Percentiles rank a stretch among this genome's conserved stretches.
These are phyloP conservation scores for Corythornis vintsioides DNA, from an alignment of 2,113 vertebrate genomes.

Conservation along the genomic window DNA sequence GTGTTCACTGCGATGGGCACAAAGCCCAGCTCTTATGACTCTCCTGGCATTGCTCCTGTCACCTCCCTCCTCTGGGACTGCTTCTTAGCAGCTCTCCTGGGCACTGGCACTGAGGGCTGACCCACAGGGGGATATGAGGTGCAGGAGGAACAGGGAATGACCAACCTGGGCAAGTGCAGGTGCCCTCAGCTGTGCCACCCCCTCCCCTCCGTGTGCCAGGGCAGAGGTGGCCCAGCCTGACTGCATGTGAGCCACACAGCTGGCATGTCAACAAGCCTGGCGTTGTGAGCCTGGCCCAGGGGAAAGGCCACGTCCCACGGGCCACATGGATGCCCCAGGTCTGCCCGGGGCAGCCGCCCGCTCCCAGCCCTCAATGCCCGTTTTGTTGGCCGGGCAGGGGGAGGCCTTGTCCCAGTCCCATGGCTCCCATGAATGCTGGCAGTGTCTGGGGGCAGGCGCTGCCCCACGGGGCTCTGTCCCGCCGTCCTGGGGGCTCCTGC, in stretches of 20 bases:
- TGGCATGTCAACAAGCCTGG: background rate
- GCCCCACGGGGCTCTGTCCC: background rate
- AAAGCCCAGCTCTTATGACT: accelerated
- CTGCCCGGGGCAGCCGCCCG: background rate
- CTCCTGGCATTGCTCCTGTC: background rate
- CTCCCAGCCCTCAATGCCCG: constrained; percentile 3
- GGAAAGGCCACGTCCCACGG: accelerated
- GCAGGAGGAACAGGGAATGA: accelerated
- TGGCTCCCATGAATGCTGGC: background rate
- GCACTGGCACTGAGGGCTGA: accelerated
- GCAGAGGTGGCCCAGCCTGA: accelerated
- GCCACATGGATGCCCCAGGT: background rate
- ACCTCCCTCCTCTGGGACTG: background rate
- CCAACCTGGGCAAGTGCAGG: accelerated
- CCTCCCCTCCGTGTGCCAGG: accelerated
- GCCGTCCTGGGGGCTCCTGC: accelerated
- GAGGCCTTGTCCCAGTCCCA: background rate
- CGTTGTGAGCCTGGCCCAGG: accelerated
- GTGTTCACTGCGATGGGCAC: accelerated
- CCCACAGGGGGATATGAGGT: background rate
- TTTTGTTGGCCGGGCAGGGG: constrained; percentile 1
- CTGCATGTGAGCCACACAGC: background rate
- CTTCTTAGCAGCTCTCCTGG: background rate
- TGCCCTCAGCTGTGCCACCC: accelerated
- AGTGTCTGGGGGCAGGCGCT: background rate